Base-by-base conservation (phyloP, 2,888 invertebrate species). In the Xestia xanthographa region DNA sequence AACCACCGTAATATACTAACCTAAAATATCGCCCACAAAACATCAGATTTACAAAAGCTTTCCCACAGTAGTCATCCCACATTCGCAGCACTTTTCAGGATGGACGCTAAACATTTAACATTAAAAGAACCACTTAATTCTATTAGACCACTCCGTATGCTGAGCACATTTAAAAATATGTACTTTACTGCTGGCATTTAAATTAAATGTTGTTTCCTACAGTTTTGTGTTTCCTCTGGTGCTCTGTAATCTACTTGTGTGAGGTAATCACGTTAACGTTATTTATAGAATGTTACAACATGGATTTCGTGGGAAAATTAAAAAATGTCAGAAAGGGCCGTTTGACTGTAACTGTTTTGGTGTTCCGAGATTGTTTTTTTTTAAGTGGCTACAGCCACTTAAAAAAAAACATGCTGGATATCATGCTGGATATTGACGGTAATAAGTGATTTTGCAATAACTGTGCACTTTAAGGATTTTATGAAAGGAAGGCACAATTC, bases 91-190 rank as follows among this genome's bases (percentile, higher is more conserved):
- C 58, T 83, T 80, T 38, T n/a, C 66, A 60, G 53, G 48, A 79
- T 72, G 66, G 58, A 77, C 75, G 75, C 75, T 72, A 76, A 79
- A 74, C 77, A 79, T 81, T 75, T 79, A 66, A 86, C n/a, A 80
- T 83, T 83, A 86, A 84, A 82, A 84, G 66, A 79, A 67, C 71
- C 70, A 74, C 72, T 81, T 86, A 81, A 86, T 86, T 86, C 66
- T 77, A 81, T 84, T 84, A 84, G 58, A 43, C 14, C 20, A 58
- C 50, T 67, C 62, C 43, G 50, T 67, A 75, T 56, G 80, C 63
- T 56, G 63, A 14, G 72, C 79, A 41, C 56, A 60, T 58, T 72
- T 68, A 68, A 86, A 80, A 86, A 74, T 79, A 67, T 86, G 66
- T 77, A 68, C 56, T 78, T 70, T 72, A 72, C 66, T 8, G 50